Evolutionary conservation across 2,113 vertebrate genomes (phyloP), one percentile per base, ranked within the genome.

Genomic region (Chloropsis cyanopogon): DNA sequence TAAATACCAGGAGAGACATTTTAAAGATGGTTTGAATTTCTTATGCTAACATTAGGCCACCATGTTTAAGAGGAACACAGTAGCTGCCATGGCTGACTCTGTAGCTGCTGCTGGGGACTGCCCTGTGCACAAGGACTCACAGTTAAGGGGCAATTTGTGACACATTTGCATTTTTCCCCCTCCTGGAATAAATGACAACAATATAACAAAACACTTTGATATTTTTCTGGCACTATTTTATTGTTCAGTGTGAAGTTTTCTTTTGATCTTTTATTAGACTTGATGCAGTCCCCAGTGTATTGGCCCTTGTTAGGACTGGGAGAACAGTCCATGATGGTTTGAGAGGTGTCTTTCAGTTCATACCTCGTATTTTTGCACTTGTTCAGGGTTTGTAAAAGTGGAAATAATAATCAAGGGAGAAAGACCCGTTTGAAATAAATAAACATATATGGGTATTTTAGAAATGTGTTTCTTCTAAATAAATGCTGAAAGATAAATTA

Each of bases 41-140:
- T 24, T 5, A 1, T 52, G 53, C 35, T 82, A 31, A 21, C 1
- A 0, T 28, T 60, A 50, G 61, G 13, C 46, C 7, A 3, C 15
- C 28, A 17, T 42, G n/a, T 35, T 49, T 71, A 37, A 64, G 44
- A 68, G 12, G 47, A 31, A 15, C 23, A n/a, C 6, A 39, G 39
- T 10, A 47, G 81, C 63, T 90, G 80, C n/a, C 4, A 0, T 23
- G 73, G 25, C 64, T 81, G 59, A 14, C 53, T 50, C 17, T 1
- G 53, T 9, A 42, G 68, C 75, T 90, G 47, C 64, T 78, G 52
- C 60, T 52, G 44, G 46, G 80, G 17, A 16, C 33, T 78, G 42
- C 44, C 26, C 44, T 60, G 4, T 47, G 29, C 56, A 14, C 12
- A 41, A 37, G 65, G n/a, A 31, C 23, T 65, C 33, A 3, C 21